A percentile compares a stretch with the other conserved stretches of the same genome.
These are phyloP conservation scores for Cremastinae sp. DNA, from an alignment of 2,888 invertebrate species.

Conservation along the genomic window DNA sequence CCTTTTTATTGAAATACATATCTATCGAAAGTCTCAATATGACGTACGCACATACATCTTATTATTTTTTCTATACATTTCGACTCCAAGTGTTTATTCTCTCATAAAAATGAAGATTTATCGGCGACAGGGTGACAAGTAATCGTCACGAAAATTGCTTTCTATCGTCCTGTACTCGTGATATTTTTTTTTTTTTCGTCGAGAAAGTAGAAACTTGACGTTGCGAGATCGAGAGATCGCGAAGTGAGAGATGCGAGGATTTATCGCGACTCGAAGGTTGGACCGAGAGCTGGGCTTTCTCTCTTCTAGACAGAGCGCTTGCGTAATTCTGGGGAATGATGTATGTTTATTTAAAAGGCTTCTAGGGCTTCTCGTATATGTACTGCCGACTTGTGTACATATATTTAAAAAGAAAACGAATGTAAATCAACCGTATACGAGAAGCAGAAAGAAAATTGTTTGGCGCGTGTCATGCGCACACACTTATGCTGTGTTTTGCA, in stretches of 20 bases:
- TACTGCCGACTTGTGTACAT: neutral
- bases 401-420: constrained; percentile 25
- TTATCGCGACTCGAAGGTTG: constrained; percentile 51
- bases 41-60: too few relatives aligned
- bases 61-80: too few relatives aligned
- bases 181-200: constrained; percentile 3
- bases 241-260: constrained; percentile 42
- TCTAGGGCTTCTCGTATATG: constrained; percentile 15
- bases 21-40: too few relatives aligned
- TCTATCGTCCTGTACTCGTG: neutral
- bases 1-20: too few relatives aligned
- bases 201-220: constrained; percentile 6
- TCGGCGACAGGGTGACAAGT: constrained; percentile 7
- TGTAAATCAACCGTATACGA: constrained; percentile 45
- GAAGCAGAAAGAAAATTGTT: constrained; percentile 48
- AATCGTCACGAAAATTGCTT: neutral
- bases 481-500: neutral
- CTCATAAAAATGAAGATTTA: constrained; percentile 17
- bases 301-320: constrained; percentile 17
- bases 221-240: neutral
- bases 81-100: too few relatives aligned
- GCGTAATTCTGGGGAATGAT: constrained; percentile 54
- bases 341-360: constrained; percentile 56
- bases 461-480: constrained; percentile 41
- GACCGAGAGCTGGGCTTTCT: constrained; percentile 30